A percentile compares a stretch with the other conserved stretches of the same genome.
Conservation (phyloP, 2,888 invertebrate genomes). For the Tinea trinotella region DNA sequence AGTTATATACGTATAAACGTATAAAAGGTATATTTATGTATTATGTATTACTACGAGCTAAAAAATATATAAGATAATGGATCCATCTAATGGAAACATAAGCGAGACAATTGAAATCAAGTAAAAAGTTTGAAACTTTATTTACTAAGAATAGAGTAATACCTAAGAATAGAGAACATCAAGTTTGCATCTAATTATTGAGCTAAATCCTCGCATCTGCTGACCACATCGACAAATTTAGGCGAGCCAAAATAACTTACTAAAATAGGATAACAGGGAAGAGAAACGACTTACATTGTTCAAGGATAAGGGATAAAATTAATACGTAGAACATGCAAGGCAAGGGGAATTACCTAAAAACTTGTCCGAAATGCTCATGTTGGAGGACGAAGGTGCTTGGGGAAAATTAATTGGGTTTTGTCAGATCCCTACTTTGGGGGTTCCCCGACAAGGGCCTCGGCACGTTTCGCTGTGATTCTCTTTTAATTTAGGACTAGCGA, state of each 20-base stretch:
- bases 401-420: conserved; percentile 43
- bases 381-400: conserved; percentile 31
- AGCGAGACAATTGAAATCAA: too few relatives aligned
- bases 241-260: background rate
- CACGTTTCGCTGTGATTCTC: conserved; percentile 8
- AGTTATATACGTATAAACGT: too few relatives aligned
- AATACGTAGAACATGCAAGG: conserved; percentile 9
- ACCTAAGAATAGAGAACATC: too few relatives aligned
- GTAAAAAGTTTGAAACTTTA: too few relatives aligned
- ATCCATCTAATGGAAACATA: too few relatives aligned
- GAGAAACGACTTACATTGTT: background rate
- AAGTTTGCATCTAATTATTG: too few relatives aligned
- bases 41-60: too few relatives aligned
- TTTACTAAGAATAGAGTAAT: too few relatives aligned
- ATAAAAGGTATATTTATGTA: too few relatives aligned
- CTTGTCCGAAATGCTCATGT: background rate
- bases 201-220: too few relatives aligned
- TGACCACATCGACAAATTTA: background rate
- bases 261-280: background rate
- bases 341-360: conserved; percentile 8
- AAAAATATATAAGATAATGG: too few relatives aligned
- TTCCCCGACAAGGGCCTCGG: conserved; percentile 8
- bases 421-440: conserved; percentile 15
- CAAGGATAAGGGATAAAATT: conserved; percentile 4
- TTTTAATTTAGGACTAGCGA: background rate